Conservation (phyloP, 2,888 invertebrate genomes). For the Lasioglossum morio region DNA sequence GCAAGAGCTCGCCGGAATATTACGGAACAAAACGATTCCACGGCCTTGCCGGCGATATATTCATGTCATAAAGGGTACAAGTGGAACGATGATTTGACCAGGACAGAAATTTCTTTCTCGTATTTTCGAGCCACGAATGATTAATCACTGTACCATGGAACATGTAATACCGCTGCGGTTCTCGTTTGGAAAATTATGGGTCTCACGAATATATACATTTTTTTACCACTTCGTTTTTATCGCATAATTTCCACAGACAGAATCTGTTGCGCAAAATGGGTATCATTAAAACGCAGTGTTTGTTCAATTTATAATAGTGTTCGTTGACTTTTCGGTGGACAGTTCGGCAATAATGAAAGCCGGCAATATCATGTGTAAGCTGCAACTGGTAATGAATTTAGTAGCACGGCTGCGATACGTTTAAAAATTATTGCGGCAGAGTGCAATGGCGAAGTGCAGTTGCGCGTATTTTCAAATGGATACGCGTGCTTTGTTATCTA, state of each 20-base stretch:
- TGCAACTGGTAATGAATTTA: background rate
- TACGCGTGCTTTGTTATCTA: background rate
- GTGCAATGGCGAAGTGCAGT: background rate
- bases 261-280: background rate
- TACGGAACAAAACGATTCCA: constrained; percentile 52
- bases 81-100: constrained; percentile 40
- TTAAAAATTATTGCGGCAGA: background rate
- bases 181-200: background rate
- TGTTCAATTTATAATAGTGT: background rate
- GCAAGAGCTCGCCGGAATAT: constrained; percentile 35
- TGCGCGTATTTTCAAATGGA: background rate
- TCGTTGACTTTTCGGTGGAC: background rate
- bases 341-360: background rate
- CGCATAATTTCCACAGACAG: background rate
- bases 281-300: background rate
- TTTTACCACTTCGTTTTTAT: background rate
- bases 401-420: background rate
- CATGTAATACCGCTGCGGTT: background rate
- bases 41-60: constrained; percentile 50
- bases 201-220: background rate
- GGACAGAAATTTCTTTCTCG: constrained; percentile 19
- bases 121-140: background rate
- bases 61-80: constrained; percentile 53
- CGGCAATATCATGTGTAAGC: background rate
- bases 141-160: background rate